Evolutionary conservation across 2,888 invertebrate species (phyloP), one percentile per base, ranked within the genome.

Genomic region (Pantelozetes paolii): DNA sequence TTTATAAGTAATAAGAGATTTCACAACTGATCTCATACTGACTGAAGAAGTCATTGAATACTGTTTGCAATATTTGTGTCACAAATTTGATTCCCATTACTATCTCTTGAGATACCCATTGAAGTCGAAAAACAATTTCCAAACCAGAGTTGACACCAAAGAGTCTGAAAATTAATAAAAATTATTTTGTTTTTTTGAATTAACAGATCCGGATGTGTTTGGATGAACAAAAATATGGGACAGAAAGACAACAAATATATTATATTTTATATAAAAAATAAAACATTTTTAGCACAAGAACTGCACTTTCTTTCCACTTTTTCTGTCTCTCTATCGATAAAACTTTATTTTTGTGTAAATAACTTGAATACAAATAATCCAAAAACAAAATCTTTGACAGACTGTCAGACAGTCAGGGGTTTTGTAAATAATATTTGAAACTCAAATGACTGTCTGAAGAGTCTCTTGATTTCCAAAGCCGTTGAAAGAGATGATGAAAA

Each of bases 391-490:
- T 57, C 11, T 30, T 54, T 13, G 20, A 57, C 15, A 3, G 57
- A 57, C 1, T 57, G 57, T 30, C 57, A 57, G 30, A 1, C 57
- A 30, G 57, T 57, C 57, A 57, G 13, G 1, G 26, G 28, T 13
- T 57, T 57, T 57, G 11, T 50, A 9, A 28, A 18, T 28, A 57
- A 30, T 57, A 57, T 57, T 57, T 3, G 11, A 6, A 15, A 11
- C 50, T 28, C 15, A 57, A 64, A n/a, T 64, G 57, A 57, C 11
- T 32, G 62, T 36, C 62, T 64, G 26, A 69, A 69, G 69, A 45
- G 69, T 45, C 26, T 45, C 69, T 69, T 45, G 69, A 69, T 69
- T 69, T 69, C 23, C 15, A n/a, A n/a, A n/a, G n/a, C n/a, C n/a
- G n/a, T n/a, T n/a, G n/a, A n/a, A n/a, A n/a, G n/a, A n/a, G n/a